These are phyloP conservation scores for Microtus pennsylvanicus DNA, from an alignment of 2,113 vertebrate species.

Conservation along the genomic window DNA sequence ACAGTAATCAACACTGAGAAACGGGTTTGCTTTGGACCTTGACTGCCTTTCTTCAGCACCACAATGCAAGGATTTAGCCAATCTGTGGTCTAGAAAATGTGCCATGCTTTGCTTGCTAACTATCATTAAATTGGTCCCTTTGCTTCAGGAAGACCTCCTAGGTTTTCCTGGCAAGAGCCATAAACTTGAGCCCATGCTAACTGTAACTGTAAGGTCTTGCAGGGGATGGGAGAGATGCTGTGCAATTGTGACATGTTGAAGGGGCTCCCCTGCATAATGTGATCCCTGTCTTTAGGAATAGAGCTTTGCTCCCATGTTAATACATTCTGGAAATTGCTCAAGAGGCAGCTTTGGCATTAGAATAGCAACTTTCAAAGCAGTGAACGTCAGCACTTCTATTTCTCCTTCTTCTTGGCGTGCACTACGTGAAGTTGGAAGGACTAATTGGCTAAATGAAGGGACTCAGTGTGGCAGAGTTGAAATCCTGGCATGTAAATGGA, in stretches of 20 bases:
- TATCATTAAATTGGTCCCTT: constrained; percentile 62
- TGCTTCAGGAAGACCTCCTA: constrained; percentile 74
- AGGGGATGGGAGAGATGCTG: constrained; percentile 42
- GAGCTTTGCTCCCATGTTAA: constrained; percentile 81
- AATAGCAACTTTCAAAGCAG: constrained; percentile 84
- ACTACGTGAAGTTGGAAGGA: constrained; percentile 83
- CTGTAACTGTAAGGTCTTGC: constrained; percentile 59
- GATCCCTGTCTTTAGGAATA: constrained; percentile 78
- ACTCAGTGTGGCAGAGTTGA: constrained; percentile 83
- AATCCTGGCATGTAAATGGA: constrained; percentile 84
- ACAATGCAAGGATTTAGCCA: constrained; percentile 42
- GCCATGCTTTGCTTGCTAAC: constrained; percentile 59
- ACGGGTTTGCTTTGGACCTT: constrained; percentile 59
- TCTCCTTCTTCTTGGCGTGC: constrained; percentile 80
- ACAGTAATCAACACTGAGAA: constrained; percentile 34
- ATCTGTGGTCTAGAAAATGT: constrained; percentile 43
- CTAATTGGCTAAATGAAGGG: constrained; percentile 85
- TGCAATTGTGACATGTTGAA: constrained; percentile 64
- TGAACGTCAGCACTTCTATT: constrained; percentile 83
- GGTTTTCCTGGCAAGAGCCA: constrained; percentile 63
- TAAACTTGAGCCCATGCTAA: constrained; percentile 55
- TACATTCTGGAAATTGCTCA: constrained; percentile 84
- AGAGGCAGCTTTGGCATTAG: constrained; percentile 82
- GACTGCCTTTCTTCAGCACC: constrained; percentile 59
- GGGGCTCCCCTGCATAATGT: constrained; percentile 79